Evolutionary conservation across 1,140 invertebrate genomes (phyloP).

Genomic region (Pentalonia nigronervosa): DNA sequence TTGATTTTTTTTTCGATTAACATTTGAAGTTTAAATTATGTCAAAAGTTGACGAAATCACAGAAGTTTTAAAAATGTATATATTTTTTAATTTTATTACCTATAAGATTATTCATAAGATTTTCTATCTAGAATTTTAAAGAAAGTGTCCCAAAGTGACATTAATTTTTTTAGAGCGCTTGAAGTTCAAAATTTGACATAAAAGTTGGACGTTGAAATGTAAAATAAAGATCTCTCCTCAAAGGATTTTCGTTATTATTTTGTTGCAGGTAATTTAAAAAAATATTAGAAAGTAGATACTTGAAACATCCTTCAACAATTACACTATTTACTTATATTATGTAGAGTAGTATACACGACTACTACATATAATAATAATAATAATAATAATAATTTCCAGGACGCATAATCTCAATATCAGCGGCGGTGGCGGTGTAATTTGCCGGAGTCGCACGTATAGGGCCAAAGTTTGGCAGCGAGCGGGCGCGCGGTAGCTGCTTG

Average conservation of each 20-base stretch:
- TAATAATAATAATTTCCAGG: neutral
- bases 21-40: too few relatives aligned
- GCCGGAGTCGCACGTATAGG: slow-evolving; percentile 2
- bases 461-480: neutral
- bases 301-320: too few relatives aligned
- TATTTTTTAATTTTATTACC: neutral
- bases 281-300: too few relatives aligned
- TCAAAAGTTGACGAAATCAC: neutral
- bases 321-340: neutral
- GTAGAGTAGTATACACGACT: neutral
- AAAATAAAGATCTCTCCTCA: neutral
- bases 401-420: neutral
- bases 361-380: neutral
- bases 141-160: too few relatives aligned
- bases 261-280: too few relatives aligned
- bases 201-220: neutral
- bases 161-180: neutral
- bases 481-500: slow-evolving; percentile 21
- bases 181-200: neutral
- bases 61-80: neutral
- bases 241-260: too few relatives aligned
- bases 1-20: neutral
- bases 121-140: neutral
- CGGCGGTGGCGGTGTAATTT: neutral
- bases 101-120: neutral